A percentile compares a stretch with the other conserved stretches of the same genome.
phyloP scores from a whole-genome alignment of 1,140 invertebrate species.

The Brachionus rotundiformis region DNA sequence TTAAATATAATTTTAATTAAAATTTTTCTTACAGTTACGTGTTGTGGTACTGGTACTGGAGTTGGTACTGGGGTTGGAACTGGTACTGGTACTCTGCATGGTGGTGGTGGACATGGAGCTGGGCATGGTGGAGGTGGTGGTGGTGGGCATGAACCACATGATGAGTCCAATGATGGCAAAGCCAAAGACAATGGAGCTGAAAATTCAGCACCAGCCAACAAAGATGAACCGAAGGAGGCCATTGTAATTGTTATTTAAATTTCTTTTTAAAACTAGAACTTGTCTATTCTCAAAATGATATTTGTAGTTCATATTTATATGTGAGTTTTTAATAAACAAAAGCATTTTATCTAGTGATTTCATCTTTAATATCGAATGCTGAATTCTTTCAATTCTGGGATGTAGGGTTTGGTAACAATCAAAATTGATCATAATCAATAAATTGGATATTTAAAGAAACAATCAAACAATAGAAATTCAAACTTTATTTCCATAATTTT shows the following conservation, averaged over 20 bases:
- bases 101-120: neutral
- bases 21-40: too few relatives aligned
- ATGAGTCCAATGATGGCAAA: neutral
- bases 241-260: neutral
- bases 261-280: neutral
- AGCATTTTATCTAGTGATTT: neutral
- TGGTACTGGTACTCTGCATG: neutral
- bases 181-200: neutral
- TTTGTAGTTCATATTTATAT: neutral
- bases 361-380: neutral
- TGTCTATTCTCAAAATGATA: neutral
- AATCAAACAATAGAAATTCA: neutral
- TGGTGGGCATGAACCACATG: neutral
- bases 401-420: neutral
- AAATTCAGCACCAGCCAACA: conserved; percentile 16
- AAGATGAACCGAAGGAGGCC: conserved; percentile 15
- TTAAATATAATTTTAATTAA: too few relatives aligned
- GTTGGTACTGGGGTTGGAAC: neutral
- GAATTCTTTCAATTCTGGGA: conserved; percentile 7
- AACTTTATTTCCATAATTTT: neutral
- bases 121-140: neutral
- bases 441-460: neutral
- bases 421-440: neutral
- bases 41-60: neutral
- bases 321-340: neutral